Conservation (phyloP, 2,113 vertebrate species). For the Phyllopteryx taeniolatus region DNA sequence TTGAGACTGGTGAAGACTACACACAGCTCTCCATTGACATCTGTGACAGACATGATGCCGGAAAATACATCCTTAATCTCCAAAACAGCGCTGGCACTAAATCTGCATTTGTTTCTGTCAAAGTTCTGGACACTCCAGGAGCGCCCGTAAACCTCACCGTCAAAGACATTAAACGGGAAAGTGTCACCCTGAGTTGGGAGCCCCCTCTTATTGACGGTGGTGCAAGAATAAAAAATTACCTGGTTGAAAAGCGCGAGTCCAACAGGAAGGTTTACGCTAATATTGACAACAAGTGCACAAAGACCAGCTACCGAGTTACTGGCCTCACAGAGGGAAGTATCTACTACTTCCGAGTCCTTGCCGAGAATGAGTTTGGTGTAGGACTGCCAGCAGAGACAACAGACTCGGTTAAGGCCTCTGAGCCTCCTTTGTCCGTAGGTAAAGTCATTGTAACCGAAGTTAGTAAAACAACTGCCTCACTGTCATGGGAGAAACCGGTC, state of each 20-base stretch:
- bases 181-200: conserved; percentile 88
- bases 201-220: conserved; percentile 94
- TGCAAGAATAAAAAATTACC: conserved; percentile 90
- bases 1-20: conserved; percentile 84
- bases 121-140: conserved; percentile 94
- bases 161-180: conserved; percentile 90
- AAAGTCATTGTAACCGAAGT: conserved; percentile 91
- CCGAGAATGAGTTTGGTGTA: conserved; percentile 96
- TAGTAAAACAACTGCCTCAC: conserved; percentile 85
- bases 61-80: conserved; percentile 89
- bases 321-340: conserved; percentile 89
- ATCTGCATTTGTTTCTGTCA: conserved; percentile 93
- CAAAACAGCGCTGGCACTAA: conserved; percentile 92
- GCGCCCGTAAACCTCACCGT: conserved; percentile 85
- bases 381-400: conserved; percentile 83
- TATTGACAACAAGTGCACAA: conserved; percentile 87
- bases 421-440: conserved; percentile 90
- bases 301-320: conserved; percentile 90
- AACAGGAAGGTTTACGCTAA: conserved; percentile 91
- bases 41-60: conserved; percentile 94
- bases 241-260: conserved; percentile 96
- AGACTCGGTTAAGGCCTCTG: conserved; percentile 87
- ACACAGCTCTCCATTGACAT: conserved; percentile 91
- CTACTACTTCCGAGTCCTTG: conserved; percentile 97
- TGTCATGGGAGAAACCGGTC: conserved; percentile 95